Conservation (phyloP, 1,140 invertebrate species). For the Homalodisca vitripennis region DNA sequence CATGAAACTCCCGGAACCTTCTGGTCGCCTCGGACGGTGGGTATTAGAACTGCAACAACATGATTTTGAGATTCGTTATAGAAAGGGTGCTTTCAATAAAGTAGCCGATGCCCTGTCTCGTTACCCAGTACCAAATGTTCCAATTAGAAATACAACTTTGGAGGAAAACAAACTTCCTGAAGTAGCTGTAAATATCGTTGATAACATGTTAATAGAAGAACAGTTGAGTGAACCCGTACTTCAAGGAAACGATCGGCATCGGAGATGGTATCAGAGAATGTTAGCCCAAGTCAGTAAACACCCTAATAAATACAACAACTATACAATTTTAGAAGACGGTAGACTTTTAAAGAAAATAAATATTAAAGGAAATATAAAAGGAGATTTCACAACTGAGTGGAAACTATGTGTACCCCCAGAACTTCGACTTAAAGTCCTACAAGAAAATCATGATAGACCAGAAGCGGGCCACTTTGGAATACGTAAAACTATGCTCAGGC, state of each 20-base stretch:
- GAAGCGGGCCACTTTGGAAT: slow-evolving; percentile 40
- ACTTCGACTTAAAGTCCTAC: slow-evolving; percentile 32
- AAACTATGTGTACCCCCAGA: slow-evolving; percentile 41
- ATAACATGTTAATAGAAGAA: neutral
- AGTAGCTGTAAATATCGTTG: neutral
- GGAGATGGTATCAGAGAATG: neutral
- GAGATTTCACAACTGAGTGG: slow-evolving; percentile 35
- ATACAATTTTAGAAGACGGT: neutral
- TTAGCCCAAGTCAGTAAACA: neutral
- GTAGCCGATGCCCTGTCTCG: slow-evolving; percentile 44
- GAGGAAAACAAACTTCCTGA: neutral
- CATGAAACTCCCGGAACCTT: slow-evolving; percentile 43
- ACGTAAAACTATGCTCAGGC: slow-evolving; percentile 40
- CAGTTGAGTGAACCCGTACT: neutral
- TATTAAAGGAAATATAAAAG: neutral
- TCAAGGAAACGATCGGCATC: neutral
- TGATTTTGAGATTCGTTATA: slow-evolving; percentile 43
- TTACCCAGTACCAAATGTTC: neutral
- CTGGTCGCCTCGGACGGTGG: slow-evolving; percentile 40
- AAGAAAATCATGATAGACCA: slow-evolving; percentile 40
- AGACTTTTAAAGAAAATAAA: neutral
- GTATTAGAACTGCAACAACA: slow-evolving; percentile 41
- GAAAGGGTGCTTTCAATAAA: slow-evolving; percentile 44
- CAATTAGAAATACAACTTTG: neutral
- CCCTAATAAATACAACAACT: neutral